Evolutionary conservation across 2,888 invertebrate genomes (phyloP).

Genomic region (Volucella zonaria): DNA sequence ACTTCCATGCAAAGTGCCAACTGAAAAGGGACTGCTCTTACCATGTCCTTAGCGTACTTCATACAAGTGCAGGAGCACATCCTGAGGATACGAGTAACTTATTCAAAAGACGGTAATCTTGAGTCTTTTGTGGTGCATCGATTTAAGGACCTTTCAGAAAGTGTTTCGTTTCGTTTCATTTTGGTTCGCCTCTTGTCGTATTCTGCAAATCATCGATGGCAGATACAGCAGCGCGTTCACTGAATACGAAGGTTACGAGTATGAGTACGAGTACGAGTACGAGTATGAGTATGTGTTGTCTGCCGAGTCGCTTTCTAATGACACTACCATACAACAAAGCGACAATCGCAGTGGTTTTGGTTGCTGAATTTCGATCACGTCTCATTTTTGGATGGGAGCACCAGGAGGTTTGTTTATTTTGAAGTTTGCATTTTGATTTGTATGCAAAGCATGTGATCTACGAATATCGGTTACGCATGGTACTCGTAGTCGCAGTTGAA

Average conservation of each 20-base stretch:
- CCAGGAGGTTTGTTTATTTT: slow-evolving; percentile 40
- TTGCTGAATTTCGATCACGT: slow-evolving; percentile 45
- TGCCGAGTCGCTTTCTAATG: slow-evolving; percentile 41
- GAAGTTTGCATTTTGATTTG: slow-evolving; percentile 51
- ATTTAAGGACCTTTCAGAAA: slow-evolving; percentile 63
- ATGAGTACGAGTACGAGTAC: slow-evolving; percentile 1
- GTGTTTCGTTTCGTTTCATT: slow-evolving; percentile 56
- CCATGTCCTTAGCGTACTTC: slow-evolving; percentile 62
- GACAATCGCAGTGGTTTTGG: not conserved
- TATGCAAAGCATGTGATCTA: slow-evolving; percentile 46
- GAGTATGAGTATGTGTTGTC: not conserved
- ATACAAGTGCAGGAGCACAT: slow-evolving; percentile 66
- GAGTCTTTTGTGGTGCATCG: slow-evolving; percentile 58
- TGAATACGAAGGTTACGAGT: slow-evolving; percentile 15
- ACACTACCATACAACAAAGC: slow-evolving; percentile 6
- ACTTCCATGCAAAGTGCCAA: slow-evolving; percentile 21
- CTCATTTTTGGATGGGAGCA: not conserved
- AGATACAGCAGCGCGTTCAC: slow-evolving; percentile 46
- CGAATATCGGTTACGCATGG: slow-evolving; percentile 70
- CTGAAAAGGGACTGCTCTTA: slow-evolving; percentile 41
- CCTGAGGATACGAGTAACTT: slow-evolving; percentile 61
- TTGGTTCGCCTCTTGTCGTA: no score
- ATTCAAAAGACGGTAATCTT: slow-evolving; percentile 70
- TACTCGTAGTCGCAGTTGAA: no score
- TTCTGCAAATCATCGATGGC: slow-evolving; percentile 64